A percentile compares a stretch with the other conserved stretches of the same genome.
phyloP scores from a whole-genome alignment of 1,140 invertebrate species.

The Atta cephalotes region DNA sequence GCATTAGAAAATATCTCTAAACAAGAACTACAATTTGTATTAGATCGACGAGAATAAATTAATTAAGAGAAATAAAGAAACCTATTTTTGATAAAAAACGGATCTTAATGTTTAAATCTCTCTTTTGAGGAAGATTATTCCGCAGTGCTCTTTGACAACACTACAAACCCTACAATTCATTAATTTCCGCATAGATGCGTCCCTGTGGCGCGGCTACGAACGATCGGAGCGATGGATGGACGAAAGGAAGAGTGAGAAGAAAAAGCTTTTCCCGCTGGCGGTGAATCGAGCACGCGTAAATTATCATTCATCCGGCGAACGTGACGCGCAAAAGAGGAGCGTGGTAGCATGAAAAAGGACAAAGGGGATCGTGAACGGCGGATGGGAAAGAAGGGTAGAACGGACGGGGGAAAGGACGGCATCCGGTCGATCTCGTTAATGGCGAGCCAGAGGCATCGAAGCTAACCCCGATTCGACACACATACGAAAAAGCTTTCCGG shows the following conservation, averaged over 20 bases:
- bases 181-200: constrained; percentile 11
- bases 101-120: no score
- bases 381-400: neutral
- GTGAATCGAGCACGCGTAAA: constrained; percentile 64
- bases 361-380: constrained; percentile 34
- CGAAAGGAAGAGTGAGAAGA: constrained; percentile 24
- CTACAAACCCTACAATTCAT: neutral
- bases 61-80: no score
- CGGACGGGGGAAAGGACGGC: constrained; percentile 10
- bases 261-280: constrained; percentile 54
- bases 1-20: neutral
- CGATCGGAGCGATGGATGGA: neutral
- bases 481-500: constrained; percentile 66
- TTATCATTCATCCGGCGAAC: constrained; percentile 65
- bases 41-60: no score
- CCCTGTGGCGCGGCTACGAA: constrained; percentile 22
- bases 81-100: neutral
- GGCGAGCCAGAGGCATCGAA: constrained; percentile 63
- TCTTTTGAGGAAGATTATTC: constrained; percentile 6
- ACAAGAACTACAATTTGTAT: no score
- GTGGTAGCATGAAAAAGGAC: constrained; percentile 42
- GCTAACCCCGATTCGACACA: constrained; percentile 63
- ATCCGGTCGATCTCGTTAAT: constrained; percentile 69
- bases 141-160: neutral
- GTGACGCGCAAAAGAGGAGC: constrained; percentile 60